Base-by-base conservation (phyloP, 2,113 vertebrate species). In the Barnardius zonarius region DNA sequence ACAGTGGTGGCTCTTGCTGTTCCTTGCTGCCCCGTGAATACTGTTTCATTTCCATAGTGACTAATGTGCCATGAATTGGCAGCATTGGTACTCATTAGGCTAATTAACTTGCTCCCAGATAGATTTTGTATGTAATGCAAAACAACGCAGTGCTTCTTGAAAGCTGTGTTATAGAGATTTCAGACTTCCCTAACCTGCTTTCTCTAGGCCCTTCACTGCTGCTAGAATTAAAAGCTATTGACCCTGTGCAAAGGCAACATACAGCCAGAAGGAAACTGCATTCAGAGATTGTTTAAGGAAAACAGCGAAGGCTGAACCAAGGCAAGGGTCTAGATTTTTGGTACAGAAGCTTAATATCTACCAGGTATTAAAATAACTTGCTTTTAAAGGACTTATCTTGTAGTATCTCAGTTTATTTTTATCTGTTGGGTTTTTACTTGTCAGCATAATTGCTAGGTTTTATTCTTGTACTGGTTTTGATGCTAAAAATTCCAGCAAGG, bases 61-160 rank as follows among this genome's bases (percentile, higher is more conserved):
- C 90, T 94, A 63, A 76, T 33, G 86, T 41, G 20, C 3, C 0
- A 33, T 77, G 76, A 74, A 81, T 83, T 0, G 5, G 51, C 68
- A 83, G 24, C 35, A 7, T 19, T 17, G 7, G 23, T 51, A 7
- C 77, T 90, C 66, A 43, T 90, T 90, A 24, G 76, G 48, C 76
- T 91, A 81, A 83, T 90, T 88, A 75, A 48, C 88, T 93, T 81
- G 51, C 79, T 88, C 59, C 39, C 73, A 84, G 88, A 72, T 85
- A 70, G 78, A 33, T 89, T 79, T 86, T 77, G 16, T 82, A 7
- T 16, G 35, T 63, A 13, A 49, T 28, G 62, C 74, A 52, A 75
- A 89, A 43, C 70, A 78, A 6, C 2, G 1, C 11, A 5, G 35
- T 49, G 19, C 80, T 83, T 20, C 62, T 49, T 75, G 52, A 78